A percentile compares a stretch with the other conserved stretches of the same genome.
Conservation (phyloP, 1,140 invertebrate species). For the Dufourea novaeangliae region DNA sequence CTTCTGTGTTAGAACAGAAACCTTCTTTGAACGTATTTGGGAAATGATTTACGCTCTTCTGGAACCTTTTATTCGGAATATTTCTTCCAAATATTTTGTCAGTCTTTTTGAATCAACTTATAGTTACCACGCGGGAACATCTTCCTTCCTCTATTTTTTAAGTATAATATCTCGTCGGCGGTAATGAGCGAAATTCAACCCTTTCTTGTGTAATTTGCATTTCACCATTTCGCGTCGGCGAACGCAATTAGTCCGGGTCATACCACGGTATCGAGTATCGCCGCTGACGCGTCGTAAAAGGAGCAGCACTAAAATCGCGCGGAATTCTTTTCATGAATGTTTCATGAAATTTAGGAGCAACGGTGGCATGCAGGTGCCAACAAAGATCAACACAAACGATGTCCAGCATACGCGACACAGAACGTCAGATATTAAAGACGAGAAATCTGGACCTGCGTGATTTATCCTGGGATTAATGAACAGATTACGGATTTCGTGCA, state of each 20-base stretch:
- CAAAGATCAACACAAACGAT: neutral
- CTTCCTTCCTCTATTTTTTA: neutral
- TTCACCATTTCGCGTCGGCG: neutral
- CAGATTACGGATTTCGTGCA: no score
- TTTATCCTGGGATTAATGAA: no score
- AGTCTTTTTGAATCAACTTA: no score
- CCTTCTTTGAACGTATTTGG: no score
- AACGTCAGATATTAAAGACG: neutral
- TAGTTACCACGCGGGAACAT: no score
- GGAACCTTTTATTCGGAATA: neutral
- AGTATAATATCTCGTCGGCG: neutral
- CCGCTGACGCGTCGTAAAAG: neutral
- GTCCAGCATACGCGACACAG: neutral
- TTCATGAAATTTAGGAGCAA: neutral
- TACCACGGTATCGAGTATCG: neutral
- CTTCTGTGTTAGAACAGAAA: no score
- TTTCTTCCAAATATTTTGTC: no score
- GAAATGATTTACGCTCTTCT: neutral
- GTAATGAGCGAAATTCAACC: conserved; percentile 7
- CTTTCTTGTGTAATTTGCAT: neutral
- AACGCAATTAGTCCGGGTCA: neutral
- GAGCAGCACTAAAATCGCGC: neutral
- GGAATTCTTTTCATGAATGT: conserved; percentile 6
- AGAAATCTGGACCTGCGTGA: no score
- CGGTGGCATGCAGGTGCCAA: neutral